phyloP scores from a whole-genome alignment of 2,113 vertebrate species.

The Sminthopsis crassicaudata region DNA sequence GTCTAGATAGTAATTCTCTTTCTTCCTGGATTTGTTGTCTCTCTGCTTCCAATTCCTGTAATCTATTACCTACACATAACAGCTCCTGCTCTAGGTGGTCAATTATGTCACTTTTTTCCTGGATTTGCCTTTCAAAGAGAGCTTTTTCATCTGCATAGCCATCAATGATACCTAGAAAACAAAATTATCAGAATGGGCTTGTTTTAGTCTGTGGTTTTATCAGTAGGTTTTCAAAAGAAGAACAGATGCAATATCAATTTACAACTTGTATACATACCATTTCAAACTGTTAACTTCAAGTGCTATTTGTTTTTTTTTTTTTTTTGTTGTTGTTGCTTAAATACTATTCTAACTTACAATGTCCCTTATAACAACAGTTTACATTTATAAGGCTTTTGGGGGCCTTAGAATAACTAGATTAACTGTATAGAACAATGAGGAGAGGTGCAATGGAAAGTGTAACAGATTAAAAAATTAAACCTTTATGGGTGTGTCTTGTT shows the following conservation, averaged over 20 bases:
- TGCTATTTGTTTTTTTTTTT: neutral
- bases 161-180: slow-evolving; percentile 91
- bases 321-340: neutral
- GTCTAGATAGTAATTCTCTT: slow-evolving; percentile 90
- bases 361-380: neutral
- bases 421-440: neutral
- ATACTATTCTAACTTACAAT: neutral
- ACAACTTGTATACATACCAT: neutral
- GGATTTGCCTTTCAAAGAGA: slow-evolving; percentile 90
- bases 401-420: neutral
- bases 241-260: neutral
- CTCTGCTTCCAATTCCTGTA: slow-evolving; percentile 95
- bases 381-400: neutral
- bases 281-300: neutral
- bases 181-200: slow-evolving; percentile 39
- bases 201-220: slow-evolving; percentile 49
- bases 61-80: slow-evolving; percentile 88
- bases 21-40: slow-evolving; percentile 90
- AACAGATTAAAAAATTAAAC: neutral
- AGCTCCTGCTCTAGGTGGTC: slow-evolving; percentile 88
- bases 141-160: slow-evolving; percentile 94
- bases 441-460: neutral
- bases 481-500: neutral
- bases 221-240: slow-evolving; percentile 33
- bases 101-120: slow-evolving; percentile 86